These are phyloP conservation scores for Hemiscyllium ocellatum DNA, from an alignment of 2,113 vertebrate species.

Conservation along the genomic window DNA sequence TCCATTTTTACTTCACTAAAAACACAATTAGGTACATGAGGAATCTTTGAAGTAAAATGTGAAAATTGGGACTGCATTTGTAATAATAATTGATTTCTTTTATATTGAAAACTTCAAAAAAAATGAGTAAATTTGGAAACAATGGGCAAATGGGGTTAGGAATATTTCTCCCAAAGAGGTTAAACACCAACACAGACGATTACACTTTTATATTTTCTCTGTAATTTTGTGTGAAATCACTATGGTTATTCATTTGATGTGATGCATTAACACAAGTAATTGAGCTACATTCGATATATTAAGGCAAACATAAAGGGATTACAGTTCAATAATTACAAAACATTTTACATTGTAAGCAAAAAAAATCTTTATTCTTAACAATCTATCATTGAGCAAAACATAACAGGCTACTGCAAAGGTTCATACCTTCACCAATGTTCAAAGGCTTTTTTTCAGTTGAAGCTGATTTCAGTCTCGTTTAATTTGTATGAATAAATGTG, in stretches of 20 bases:
- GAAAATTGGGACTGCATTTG: not conserved
- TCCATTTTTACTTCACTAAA: not conserved
- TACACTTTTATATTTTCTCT: not conserved
- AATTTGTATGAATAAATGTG: conserved; percentile 27
- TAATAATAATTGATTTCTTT: not conserved
- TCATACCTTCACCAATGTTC: not conserved
- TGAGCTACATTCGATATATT: not conserved
- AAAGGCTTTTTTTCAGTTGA: not conserved
- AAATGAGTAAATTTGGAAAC: not conserved
- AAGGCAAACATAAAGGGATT: not conserved
- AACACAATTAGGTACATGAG: not conserved
- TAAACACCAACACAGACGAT: not conserved
- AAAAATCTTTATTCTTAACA: not conserved
- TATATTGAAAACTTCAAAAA: not conserved
- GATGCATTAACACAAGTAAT: no score
- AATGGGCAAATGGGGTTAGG: not conserved
- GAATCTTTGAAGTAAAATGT: not conserved
- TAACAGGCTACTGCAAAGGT: not conserved
- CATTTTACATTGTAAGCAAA: not conserved
- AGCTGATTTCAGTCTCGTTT: not conserved
- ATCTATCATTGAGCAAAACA: not conserved
- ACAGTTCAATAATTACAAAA: not conserved
- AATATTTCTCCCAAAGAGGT: not conserved
- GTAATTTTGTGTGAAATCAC: not conserved
- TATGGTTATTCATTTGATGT: not conserved